phyloP scores from a whole-genome alignment of 2,888 invertebrate species.

The Branchipolynoe longqiensis region DNA sequence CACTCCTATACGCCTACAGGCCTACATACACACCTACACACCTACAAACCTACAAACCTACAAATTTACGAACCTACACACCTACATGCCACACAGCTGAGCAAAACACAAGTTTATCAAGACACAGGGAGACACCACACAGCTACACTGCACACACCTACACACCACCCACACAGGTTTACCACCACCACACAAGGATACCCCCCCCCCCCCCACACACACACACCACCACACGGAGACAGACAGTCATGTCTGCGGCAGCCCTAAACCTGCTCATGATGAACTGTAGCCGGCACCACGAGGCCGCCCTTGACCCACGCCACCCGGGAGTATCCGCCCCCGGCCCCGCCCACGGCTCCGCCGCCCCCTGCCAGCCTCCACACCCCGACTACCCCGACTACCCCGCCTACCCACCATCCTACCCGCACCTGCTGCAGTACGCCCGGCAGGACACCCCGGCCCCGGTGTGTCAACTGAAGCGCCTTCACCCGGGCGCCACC shows the following conservation, averaged over 20 bases:
- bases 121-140: too few relatives aligned
- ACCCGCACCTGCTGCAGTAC: neutral
- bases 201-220: neutral
- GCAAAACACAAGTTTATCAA: too few relatives aligned
- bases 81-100: neutral
- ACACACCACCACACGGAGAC: neutral
- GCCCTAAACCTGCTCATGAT: conserved; percentile 19
- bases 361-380: neutral
- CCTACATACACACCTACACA: neutral
- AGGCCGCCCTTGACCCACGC: too few relatives aligned
- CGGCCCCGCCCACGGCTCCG: neutral
- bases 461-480: conserved; percentile 35
- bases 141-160: too few relatives aligned
- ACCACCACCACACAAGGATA: too few relatives aligned
- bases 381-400: neutral
- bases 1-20: neutral
- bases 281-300: conserved; percentile 1
- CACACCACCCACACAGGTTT: neutral
- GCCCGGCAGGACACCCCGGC: neutral
- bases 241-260: conserved; percentile 17
- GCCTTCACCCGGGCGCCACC: conserved; percentile 45
- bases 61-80: too few relatives aligned
- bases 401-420: neutral
- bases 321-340: neutral
- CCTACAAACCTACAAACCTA: too few relatives aligned